Conservation (phyloP, 1,140 invertebrate genomes). For the Drosophila triauraria region DNA sequence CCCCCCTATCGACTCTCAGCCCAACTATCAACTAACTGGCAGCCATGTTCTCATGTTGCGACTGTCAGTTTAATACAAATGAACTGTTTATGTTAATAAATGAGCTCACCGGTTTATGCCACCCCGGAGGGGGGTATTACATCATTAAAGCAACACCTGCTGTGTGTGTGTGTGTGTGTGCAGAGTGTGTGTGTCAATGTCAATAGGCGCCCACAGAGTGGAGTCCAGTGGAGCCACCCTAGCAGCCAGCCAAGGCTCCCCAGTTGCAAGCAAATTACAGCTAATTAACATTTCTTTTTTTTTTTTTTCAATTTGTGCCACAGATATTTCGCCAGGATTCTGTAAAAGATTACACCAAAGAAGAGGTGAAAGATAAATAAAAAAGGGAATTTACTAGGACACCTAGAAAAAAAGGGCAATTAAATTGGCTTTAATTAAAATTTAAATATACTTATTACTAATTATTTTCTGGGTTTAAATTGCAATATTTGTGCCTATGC, state of each 20-base stretch:
- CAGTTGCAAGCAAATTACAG: slow-evolving; percentile 64
- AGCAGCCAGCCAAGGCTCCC: not conserved
- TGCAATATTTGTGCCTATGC: not conserved
- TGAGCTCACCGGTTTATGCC: slow-evolving; percentile 67
- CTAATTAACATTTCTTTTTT: slow-evolving; percentile 77
- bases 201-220: slow-evolving; percentile 43
- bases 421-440: not conserved
- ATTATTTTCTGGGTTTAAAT: too few relatives aligned
- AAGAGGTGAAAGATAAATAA: slow-evolving; percentile 6
- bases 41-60: slow-evolving; percentile 32
- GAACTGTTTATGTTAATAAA: slow-evolving; percentile 82
- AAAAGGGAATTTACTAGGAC: not conserved
- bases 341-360: slow-evolving; percentile 27
- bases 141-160: slow-evolving; percentile 80
- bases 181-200: slow-evolving; percentile 62
- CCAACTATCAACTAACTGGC: slow-evolving; percentile 19
- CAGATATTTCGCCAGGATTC: slow-evolving; percentile 47
- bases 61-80: slow-evolving; percentile 74
- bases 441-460: not conserved
- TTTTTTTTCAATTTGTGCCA: slow-evolving; percentile 77
- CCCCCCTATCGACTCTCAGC: slow-evolving; percentile 3
- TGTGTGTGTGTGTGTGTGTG: slow-evolving; percentile 26
- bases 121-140: slow-evolving; percentile 56
- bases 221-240: slow-evolving; percentile 20
- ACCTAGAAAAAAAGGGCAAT: not conserved